Conservation (phyloP, 2,113 vertebrate genomes). For the Xiphophorus hellerii region DNA sequence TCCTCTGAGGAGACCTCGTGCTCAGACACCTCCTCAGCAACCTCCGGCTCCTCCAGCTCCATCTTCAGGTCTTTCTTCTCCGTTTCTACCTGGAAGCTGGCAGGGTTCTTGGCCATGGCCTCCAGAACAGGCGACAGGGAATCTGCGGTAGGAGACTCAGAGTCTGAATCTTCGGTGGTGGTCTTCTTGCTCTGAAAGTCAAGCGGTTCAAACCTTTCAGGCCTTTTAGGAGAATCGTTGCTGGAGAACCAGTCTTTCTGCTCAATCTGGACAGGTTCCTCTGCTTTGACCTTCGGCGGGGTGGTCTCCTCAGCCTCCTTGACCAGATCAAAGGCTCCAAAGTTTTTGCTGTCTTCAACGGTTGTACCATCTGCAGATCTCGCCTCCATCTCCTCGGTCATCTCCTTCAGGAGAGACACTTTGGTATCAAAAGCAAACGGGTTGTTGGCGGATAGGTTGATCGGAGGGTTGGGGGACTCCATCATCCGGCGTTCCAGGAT, state of each 20-base stretch:
- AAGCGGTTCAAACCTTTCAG: constrained; percentile 67
- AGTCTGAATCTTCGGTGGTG: constrained; percentile 72
- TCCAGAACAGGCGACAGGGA: constrained; percentile 82
- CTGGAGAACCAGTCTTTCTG: constrained; percentile 75
- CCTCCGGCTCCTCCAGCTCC: constrained; percentile 70
- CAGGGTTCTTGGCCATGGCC: constrained; percentile 78
- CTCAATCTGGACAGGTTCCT: constrained; percentile 57
- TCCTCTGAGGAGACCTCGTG: constrained; percentile 82
- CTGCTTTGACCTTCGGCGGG: constrained; percentile 70
- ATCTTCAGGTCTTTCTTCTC: constrained; percentile 56
- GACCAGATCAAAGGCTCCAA: constrained; percentile 91
- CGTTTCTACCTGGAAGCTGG: constrained; percentile 75
- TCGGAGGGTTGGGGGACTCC: constrained; percentile 82
- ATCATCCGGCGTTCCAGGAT: constrained; percentile 73
- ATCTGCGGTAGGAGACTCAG: constrained; percentile 79
- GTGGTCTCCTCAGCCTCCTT: constrained; percentile 84
- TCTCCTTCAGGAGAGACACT: constrained; percentile 87
- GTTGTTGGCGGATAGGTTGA: constrained; percentile 80
- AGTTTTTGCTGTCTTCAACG: constrained; percentile 80
- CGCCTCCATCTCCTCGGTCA: constrained; percentile 80
- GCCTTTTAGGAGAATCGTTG: constrained; percentile 64
- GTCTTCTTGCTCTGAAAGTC: constrained; percentile 65
- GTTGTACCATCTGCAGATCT: constrained; percentile 56
- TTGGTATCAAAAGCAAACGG: constrained; percentile 83
- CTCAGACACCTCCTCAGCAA: constrained; percentile 76